Base-by-base conservation (phyloP, 2,888 invertebrate genomes). In the Drosophila kambysellisi region DNA sequence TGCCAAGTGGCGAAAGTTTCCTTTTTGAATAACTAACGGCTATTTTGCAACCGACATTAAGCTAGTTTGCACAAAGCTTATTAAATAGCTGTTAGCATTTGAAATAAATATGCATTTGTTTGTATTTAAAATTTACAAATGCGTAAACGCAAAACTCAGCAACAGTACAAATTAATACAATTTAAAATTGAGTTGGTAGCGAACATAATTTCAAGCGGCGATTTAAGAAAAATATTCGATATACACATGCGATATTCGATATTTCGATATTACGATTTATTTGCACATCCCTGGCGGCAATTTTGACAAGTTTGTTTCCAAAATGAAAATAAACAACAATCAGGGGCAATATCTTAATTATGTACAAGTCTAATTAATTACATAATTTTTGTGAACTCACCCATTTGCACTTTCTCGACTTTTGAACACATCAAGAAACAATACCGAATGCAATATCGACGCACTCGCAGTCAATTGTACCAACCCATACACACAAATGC, bases 401-500 rank as follows among this genome's bases (percentile, higher is more conserved):
- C 59, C 67, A 74, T 56, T 57, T 41, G 53, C 74, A 74, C 59
- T 53, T 59, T n/a, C 7, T 29, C 48, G 33, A 12, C 33, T 30
- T 41, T 61, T 52, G 54, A 58, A 50, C 33, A 33, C 48, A 53
- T 20, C 56, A 61, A 61, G 63, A 32, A 48, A 76, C 54, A 57
- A 48, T 43, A 59, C 32, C 53, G 20, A 81, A 64, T 81, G 78
- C 66, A 81, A 70, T 53, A 73, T 67, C 68, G 79, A 79, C 78
- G 78, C 78, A 81, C 81, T 78, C 72, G 78, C 72, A 76, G 61
- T 67, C 35, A 71, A 80, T 58, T 60, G 33, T 64, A 70, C 58
- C 57, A 60, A 66, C 61, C 77, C 68, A 81, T 78, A 74, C 74
- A 79, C 74, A 67, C 54, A 74, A 67, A 78, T 70, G 70, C 68